A percentile compares a stretch with the other conserved stretches of the same genome.
Conservation (phyloP, 2,888 invertebrate species). For the Pammene aurita region DNA sequence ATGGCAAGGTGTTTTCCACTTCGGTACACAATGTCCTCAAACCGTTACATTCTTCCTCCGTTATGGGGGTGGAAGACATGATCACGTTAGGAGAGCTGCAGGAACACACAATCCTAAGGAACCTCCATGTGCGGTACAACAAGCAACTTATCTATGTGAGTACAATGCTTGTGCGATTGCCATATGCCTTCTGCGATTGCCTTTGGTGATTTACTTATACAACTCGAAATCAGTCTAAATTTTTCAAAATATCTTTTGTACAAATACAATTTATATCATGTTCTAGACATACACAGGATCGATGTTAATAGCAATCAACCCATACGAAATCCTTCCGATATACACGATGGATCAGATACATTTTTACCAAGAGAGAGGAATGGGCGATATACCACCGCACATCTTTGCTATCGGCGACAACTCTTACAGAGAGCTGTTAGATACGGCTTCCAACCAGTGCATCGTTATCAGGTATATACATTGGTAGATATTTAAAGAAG, state of each 20-base stretch:
- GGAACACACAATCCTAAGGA: constrained; percentile 96
- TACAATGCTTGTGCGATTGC: constrained; percentile 43
- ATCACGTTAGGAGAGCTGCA: constrained; percentile 96
- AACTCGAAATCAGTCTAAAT: too few species aligned
- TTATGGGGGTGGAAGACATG: constrained; percentile 96
- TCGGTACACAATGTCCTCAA: constrained; percentile 85
- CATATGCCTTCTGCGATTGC: too few species aligned
- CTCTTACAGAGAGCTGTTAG: constrained; percentile 92
- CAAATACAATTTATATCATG: not conserved
- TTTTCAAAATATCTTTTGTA: not conserved
- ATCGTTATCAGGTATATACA: constrained; percentile 94
- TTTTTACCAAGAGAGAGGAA: constrained; percentile 90
- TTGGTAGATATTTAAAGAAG: not conserved
- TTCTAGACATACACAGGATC: constrained; percentile 96
- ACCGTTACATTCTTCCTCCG: constrained; percentile 90
- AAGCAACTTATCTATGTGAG: constrained; percentile 96
- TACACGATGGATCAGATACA: constrained; percentile 95
- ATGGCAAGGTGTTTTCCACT: constrained; percentile 88
- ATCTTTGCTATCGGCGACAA: constrained; percentile 98
- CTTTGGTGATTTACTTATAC: too few species aligned
- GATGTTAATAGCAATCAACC: constrained; percentile 97
- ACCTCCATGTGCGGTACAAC: constrained; percentile 94
- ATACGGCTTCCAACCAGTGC: constrained; percentile 91
- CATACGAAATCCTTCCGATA: constrained; percentile 97
- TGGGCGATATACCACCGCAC: constrained; percentile 95